A percentile compares a stretch with the other conserved stretches of the same genome.
These are phyloP conservation scores for Cynocephalus volans DNA, from an alignment of 2,113 vertebrate species.

Conservation along the genomic window DNA sequence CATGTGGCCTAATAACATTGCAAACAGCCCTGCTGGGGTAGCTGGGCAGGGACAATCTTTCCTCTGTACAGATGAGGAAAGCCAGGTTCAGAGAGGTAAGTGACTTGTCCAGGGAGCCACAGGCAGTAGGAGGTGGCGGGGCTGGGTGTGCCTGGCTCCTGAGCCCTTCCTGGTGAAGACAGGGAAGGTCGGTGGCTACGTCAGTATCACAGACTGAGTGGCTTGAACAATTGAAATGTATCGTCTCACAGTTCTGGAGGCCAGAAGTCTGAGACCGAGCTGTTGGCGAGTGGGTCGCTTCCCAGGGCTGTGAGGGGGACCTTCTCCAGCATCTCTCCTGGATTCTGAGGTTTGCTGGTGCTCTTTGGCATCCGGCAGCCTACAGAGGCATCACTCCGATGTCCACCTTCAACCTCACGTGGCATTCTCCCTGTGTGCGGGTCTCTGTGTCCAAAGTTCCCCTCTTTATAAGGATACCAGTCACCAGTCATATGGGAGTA, in stretches of 20 bases:
- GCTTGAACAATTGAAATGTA: neutral
- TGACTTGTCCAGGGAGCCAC: neutral
- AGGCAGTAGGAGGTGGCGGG: neutral
- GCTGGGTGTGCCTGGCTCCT: rapidly evolving
- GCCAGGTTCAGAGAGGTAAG: neutral
- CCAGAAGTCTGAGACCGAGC: neutral
- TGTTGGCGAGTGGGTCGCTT: neutral
- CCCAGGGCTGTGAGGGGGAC: neutral
- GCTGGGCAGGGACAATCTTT: rapidly evolving
- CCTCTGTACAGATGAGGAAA: neutral
- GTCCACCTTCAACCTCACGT: neutral
- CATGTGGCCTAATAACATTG: neutral
- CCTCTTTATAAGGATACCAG: neutral
- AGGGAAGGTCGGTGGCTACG: rapidly evolving
- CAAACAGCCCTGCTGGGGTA: neutral
- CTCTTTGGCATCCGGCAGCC: neutral
- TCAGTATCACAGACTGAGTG: neutral
- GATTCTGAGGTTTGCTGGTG: neutral
- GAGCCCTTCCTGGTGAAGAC: neutral
- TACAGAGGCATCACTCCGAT: neutral
- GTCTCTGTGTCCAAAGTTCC: neutral
- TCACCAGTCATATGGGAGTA: neutral
- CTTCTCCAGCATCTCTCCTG: neutral
- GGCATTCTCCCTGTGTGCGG: neutral
- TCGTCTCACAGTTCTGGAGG: neutral